These are phyloP conservation scores for Plagodis pulveraria DNA, from an alignment of 2,888 invertebrate genomes.

Conservation along the genomic window DNA sequence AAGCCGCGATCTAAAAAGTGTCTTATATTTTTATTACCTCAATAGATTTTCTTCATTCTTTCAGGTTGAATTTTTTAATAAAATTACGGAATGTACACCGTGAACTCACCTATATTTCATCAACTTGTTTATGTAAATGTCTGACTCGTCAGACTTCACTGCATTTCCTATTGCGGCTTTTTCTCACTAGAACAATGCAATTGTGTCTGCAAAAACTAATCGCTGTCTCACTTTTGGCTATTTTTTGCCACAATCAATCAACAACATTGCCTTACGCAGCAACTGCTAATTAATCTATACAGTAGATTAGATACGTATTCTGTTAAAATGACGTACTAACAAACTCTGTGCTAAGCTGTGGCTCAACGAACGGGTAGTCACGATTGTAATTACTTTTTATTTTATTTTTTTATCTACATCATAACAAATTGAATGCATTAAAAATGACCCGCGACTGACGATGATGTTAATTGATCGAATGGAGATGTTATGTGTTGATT, in stretches of 20 bases:
- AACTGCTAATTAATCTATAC: slow-evolving; percentile 11
- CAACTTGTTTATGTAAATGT: slow-evolving; percentile 52
- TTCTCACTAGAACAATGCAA: slow-evolving; percentile 28
- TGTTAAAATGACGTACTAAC: slow-evolving; percentile 15
- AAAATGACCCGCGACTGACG: slow-evolving; percentile 35
- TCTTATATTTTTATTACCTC: too few relatives aligned
- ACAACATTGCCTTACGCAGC: slow-evolving; percentile 44
- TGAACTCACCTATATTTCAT: slow-evolving; percentile 29
- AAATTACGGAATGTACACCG: slow-evolving; percentile 24
- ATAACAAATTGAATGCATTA: slow-evolving; percentile 39
- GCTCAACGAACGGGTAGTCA: slow-evolving; percentile 50
- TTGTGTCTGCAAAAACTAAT: slow-evolving; percentile 26
- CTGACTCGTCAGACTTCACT: slow-evolving; percentile 48
- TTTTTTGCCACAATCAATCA: slow-evolving; percentile 62
- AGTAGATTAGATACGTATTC: slow-evolving; percentile 3
- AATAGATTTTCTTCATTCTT: neutral
- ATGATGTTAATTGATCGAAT: slow-evolving; percentile 38
- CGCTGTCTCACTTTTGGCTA: slow-evolving; percentile 34
- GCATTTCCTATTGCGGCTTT: slow-evolving; percentile 44
- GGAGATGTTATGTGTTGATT: slow-evolving; percentile 25
- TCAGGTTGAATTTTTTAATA: slow-evolving; percentile 4
- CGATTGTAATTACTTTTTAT: slow-evolving; percentile 56
- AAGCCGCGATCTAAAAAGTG: too few relatives aligned
- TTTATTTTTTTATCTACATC: slow-evolving; percentile 36
- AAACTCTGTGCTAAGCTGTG: slow-evolving; percentile 17